These are phyloP conservation scores for Hanleya hanleyi DNA, from an alignment of 2,888 invertebrate species.

Conservation along the genomic window DNA sequence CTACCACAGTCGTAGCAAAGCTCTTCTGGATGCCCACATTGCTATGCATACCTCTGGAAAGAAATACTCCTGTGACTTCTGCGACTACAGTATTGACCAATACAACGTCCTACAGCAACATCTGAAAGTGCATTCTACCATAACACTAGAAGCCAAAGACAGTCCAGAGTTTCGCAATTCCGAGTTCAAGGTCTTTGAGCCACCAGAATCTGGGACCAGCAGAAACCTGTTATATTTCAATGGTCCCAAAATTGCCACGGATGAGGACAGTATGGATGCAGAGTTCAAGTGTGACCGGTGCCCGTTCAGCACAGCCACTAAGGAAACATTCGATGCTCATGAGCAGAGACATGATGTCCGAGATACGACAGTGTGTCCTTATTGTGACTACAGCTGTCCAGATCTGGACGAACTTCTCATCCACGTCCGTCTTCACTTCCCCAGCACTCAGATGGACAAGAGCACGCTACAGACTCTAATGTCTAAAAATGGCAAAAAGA, in stretches of 20 bases:
- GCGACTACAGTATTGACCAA: slow-evolving; percentile 53
- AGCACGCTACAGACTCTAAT: slow-evolving; percentile 39
- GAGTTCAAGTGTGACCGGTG: slow-evolving; percentile 62
- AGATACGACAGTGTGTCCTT: slow-evolving; percentile 52
- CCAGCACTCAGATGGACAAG: slow-evolving; percentile 49
- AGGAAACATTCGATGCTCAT: slow-evolving; percentile 53
- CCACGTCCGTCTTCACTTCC: slow-evolving; percentile 62
- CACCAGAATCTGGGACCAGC: slow-evolving; percentile 27
- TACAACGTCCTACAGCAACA: slow-evolving; percentile 49
- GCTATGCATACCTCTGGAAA: slow-evolving; percentile 54
- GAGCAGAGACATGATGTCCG: slow-evolving; percentile 47
- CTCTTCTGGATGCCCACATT: slow-evolving; percentile 53
- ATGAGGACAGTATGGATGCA: slow-evolving; percentile 22
- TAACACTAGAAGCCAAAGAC: slow-evolving; percentile 26
- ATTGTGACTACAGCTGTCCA: slow-evolving; percentile 59
- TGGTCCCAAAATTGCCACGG: slow-evolving; percentile 41
- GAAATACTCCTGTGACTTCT: slow-evolving; percentile 53
- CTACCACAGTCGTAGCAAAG: slow-evolving; percentile 48
- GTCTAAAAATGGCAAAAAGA: slow-evolving; percentile 12
- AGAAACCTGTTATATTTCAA: neutral
- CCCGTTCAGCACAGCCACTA: slow-evolving; percentile 57
- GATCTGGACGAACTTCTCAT: slow-evolving; percentile 45
- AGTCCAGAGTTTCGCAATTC: slow-evolving; percentile 33
- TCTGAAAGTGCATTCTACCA: slow-evolving; percentile 37
- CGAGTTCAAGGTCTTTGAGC: slow-evolving; percentile 31